A percentile compares a stretch with the other conserved stretches of the same genome.
phyloP scores from a whole-genome alignment of 2,888 invertebrate genomes.

The Erebia ligea region DNA sequence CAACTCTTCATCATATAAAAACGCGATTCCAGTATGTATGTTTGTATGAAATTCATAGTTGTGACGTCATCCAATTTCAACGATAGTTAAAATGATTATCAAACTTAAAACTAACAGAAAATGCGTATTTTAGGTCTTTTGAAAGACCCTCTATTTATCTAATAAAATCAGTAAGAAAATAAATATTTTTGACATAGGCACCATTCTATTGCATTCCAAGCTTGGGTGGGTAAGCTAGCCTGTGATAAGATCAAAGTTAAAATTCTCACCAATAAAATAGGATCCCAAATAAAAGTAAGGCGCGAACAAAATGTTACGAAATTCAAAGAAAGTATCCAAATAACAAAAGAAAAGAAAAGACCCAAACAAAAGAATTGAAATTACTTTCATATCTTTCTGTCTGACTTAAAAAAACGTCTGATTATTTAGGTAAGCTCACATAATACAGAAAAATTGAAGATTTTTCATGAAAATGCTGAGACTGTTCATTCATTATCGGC shows the following conservation, averaged over 20 bases:
- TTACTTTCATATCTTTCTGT: conserved; percentile 14
- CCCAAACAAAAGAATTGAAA: conserved; percentile 16
- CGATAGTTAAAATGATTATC: too few species aligned
- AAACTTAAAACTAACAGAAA: too few species aligned
- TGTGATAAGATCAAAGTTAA: background rate
- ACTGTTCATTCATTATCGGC: conserved; percentile 1
- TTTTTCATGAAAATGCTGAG: conserved; percentile 3
- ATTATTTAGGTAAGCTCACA: conserved; percentile 13
- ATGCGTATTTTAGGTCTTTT: too few species aligned
- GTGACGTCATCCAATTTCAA: too few species aligned
- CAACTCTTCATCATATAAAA: too few species aligned
- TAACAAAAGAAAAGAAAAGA: conserved; percentile 9
- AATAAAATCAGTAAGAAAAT: too few species aligned
- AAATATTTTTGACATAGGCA: too few species aligned
- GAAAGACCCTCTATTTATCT: too few species aligned
- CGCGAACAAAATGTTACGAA: conserved; percentile 7
- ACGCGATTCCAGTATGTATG: too few species aligned
- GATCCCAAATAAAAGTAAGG: background rate
- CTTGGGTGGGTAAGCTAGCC: background rate
- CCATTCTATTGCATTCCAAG: background rate
- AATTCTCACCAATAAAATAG: background rate
- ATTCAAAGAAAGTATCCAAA: background rate
- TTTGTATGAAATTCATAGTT: too few species aligned
- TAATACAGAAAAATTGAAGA: conserved; percentile 1
- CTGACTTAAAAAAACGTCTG: conserved; percentile 2